Conservation (phyloP, 2,113 vertebrate genomes). For the Haliaeetus leucogaster region DNA sequence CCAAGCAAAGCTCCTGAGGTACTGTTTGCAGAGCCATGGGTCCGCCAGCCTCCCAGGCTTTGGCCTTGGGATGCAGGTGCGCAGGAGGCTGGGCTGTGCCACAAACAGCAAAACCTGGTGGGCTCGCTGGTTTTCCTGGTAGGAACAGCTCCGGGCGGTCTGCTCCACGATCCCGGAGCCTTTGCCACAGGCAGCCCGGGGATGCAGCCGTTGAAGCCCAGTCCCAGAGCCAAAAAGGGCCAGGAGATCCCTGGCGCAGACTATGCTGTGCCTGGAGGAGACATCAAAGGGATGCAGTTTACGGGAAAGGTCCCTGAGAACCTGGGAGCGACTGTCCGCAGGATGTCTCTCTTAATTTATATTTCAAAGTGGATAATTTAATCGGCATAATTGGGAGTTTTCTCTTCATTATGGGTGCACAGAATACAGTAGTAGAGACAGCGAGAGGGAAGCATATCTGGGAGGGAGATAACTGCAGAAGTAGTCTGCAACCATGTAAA, state of each 20-base stretch:
- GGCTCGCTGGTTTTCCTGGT: neutral
- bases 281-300: neutral
- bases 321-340: neutral
- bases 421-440: neutral
- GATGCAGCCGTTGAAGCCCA: neutral
- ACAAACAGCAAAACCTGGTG: neutral
- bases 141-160: neutral
- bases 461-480: neutral
- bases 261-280: neutral
- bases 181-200: neutral
- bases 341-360: neutral
- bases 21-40: neutral
- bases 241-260: neutral
- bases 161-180: neutral
- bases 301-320: neutral
- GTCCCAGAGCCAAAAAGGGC: neutral
- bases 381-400: neutral
- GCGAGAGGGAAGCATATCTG: neutral
- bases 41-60: neutral
- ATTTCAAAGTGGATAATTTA: conserved; percentile 11
- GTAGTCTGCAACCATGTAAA: neutral
- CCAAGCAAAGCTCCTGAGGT: neutral
- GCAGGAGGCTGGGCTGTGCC: neutral
- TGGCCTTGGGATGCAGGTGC: neutral
- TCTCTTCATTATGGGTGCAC: neutral